Conservation (phyloP, 2,888 invertebrate genomes). For the Physocephala rufipes region DNA sequence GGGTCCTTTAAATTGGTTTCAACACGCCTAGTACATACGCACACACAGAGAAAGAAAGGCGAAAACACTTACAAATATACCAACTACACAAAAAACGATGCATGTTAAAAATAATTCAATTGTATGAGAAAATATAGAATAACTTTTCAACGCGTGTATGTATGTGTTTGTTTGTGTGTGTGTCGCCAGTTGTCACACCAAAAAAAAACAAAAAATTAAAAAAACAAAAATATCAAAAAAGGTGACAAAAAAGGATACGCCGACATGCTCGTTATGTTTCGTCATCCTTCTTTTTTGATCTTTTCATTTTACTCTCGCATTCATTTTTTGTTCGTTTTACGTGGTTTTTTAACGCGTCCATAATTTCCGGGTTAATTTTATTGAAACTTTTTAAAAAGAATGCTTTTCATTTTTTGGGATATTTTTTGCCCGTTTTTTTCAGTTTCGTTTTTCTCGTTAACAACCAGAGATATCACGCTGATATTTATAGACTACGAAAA, state of each 20-base stretch:
- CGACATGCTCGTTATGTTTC: conserved; percentile 48
- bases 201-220: not conserved
- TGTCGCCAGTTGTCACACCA: not conserved
- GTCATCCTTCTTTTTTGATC: conserved; percentile 36
- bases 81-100: conserved; percentile 26
- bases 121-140: conserved; percentile 53
- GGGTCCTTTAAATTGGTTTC: not conserved
- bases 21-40: conserved; percentile 4
- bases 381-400: conserved; percentile 46
- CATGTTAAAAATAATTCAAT: conserved; percentile 61
- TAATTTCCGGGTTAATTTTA: conserved; percentile 53
- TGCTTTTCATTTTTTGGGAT: conserved; percentile 27
- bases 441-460: conserved; percentile 29
- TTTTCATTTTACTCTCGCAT: no score
- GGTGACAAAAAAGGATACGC: conserved; percentile 44
- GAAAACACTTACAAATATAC: conserved; percentile 25
- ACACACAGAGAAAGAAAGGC: no score
- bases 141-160: conserved; percentile 19
- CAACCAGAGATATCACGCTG: conserved; percentile 41
- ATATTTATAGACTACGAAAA: not conserved
- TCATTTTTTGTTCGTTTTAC: conserved; percentile 24
- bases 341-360: conserved; percentile 48
- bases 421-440: conserved; percentile 7
- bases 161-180: not conserved
- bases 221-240: conserved; percentile 45